phyloP scores from a whole-genome alignment of 2,113 vertebrate genomes.

The Echinops telfairi region DNA sequence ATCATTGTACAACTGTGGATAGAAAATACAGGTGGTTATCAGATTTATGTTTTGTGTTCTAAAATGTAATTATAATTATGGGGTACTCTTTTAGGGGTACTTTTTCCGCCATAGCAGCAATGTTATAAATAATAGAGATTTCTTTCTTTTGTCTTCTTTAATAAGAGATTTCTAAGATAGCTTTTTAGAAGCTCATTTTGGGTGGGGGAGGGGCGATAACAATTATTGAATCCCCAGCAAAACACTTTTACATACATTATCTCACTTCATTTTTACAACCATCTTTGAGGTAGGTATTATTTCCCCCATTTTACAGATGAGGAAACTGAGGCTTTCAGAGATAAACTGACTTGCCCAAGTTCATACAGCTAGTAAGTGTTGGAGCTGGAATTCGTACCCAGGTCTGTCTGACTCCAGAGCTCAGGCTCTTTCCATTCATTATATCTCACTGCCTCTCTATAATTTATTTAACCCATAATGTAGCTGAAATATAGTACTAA shows the following conservation, averaged over 20 bases:
- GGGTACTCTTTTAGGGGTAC: background rate
- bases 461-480: slow-evolving; percentile 72
- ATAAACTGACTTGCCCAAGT: slow-evolving; percentile 75
- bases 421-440: slow-evolving; percentile 69
- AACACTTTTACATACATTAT: slow-evolving; percentile 68
- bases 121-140: slow-evolving; percentile 48
- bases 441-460: slow-evolving; percentile 68
- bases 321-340: slow-evolving; percentile 76
- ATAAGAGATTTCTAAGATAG: slow-evolving; percentile 36
- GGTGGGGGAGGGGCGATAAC: slow-evolving; percentile 41
- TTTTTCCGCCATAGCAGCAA: slow-evolving; percentile 10
- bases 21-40: slow-evolving; percentile 45
- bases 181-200: slow-evolving; percentile 68
- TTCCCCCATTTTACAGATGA: slow-evolving; percentile 77
- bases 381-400: slow-evolving; percentile 71
- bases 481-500: slow-evolving; percentile 74
- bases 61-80: slow-evolving; percentile 44
- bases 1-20: slow-evolving; percentile 38
- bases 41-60: slow-evolving; percentile 61
- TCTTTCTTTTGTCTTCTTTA: background rate
- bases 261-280: slow-evolving; percentile 67
- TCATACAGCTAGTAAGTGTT: slow-evolving; percentile 76
- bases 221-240: slow-evolving; percentile 58
- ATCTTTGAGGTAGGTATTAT: slow-evolving; percentile 74
- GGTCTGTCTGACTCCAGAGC: slow-evolving; percentile 76